These are phyloP conservation scores for Neodontobutis hainanensis DNA, from an alignment of 2,113 vertebrate genomes.

Conservation along the genomic window DNA sequence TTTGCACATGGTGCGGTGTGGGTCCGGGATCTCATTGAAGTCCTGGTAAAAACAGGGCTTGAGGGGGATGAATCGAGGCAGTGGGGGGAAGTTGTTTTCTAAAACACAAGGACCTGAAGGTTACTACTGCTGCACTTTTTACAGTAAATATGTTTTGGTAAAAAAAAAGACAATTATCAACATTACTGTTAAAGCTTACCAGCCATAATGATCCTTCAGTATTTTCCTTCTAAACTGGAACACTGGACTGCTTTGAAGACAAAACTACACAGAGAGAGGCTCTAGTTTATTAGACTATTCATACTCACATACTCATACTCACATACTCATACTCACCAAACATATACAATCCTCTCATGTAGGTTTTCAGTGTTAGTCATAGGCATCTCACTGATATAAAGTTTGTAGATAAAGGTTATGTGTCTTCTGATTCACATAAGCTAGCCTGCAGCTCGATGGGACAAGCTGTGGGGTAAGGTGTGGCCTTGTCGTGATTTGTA, in stretches of 20 bases:
- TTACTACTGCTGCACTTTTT: constrained; percentile 4
- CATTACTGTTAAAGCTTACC: constrained; percentile 52
- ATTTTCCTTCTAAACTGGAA: constrained; percentile 34
- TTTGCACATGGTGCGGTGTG: constrained; percentile 89
- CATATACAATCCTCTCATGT: too few relatives aligned
- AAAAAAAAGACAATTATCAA: background rate
- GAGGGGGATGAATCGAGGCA: constrained; percentile 94
- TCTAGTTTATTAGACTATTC: constrained; percentile 12
- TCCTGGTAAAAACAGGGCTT: constrained; percentile 99
- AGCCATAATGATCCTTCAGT: constrained; percentile 70
- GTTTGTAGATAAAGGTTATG: background rate
- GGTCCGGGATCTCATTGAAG: constrained; percentile 94
- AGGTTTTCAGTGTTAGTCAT: too few relatives aligned
- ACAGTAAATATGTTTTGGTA: background rate
- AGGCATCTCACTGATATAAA: background rate
- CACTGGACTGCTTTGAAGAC: constrained; percentile 30
- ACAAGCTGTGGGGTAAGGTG: background rate
- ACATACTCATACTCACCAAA: constrained; percentile 3
- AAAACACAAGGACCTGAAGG: constrained; percentile 29
- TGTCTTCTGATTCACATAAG: too few relatives aligned
- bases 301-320: constrained; percentile 7
- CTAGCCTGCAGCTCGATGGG: constrained; percentile 9
- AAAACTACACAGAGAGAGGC: constrained; percentile 35
- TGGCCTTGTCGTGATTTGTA: constrained; percentile 52
- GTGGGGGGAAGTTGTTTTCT: constrained; percentile 98